Evolutionary conservation across 2,888 invertebrate species (phyloP).

Genomic region (Andricus curvator): DNA sequence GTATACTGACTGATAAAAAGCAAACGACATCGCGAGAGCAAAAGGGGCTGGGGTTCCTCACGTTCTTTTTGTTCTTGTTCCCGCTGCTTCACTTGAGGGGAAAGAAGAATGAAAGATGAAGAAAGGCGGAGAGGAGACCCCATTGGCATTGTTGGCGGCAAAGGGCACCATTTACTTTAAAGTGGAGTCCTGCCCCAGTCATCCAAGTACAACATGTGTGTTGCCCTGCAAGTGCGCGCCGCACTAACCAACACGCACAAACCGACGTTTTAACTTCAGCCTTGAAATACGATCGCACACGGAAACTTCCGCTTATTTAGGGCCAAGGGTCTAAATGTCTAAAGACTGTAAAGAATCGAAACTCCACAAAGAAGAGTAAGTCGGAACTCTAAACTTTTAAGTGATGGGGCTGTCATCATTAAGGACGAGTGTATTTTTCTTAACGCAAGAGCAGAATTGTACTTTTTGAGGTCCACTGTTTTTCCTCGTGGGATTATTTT

Average conservation of each 20-base stretch:
- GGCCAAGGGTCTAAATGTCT: neutral
- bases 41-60: constrained; percentile 51
- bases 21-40: constrained; percentile 35
- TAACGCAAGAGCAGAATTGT: neutral
- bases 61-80: constrained; percentile 53
- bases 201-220: constrained; percentile 41
- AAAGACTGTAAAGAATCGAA: constrained; percentile 10
- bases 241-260: constrained; percentile 29
- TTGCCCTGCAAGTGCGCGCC: constrained; percentile 24
- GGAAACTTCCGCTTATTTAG: constrained; percentile 40
- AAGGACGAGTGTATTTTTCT: neutral
- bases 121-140: constrained; percentile 26
- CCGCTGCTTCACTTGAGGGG: constrained; percentile 46
- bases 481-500: constrained; percentile 3
- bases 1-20: constrained; percentile 41
- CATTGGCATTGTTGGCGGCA: constrained; percentile 49
- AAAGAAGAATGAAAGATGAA: constrained; percentile 50
- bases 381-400: constrained; percentile 4
- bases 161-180: constrained; percentile 47
- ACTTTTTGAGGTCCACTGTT: constrained; percentile 2
- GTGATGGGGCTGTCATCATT: neutral
- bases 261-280: constrained; percentile 38
- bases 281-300: constrained; percentile 41
- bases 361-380: neutral
- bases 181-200: constrained; percentile 44